Evolutionary conservation across 2,888 invertebrate species (phyloP).

Genomic region (Lasiommata megera): DNA sequence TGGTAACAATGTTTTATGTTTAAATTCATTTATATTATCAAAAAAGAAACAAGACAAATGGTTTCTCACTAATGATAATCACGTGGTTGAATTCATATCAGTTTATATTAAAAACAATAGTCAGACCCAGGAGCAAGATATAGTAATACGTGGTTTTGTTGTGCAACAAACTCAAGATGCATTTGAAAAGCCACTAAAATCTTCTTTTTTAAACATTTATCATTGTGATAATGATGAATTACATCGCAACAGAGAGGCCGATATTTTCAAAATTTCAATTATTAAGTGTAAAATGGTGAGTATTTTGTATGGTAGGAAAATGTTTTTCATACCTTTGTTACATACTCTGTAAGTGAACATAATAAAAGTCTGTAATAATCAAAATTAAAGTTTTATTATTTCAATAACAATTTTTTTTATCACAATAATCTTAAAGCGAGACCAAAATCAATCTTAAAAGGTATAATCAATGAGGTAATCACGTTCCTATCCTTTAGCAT

Average conservation of each 20-base stretch:
- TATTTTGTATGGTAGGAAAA: constrained; percentile 1
- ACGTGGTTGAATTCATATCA: constrained; percentile 17
- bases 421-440: constrained; percentile 1
- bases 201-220: constrained; percentile 26
- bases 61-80: constrained; percentile 22
- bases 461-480: constrained; percentile 1
- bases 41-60: constrained; percentile 25
- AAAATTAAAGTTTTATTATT: constrained; percentile 1
- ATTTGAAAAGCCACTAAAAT: constrained; percentile 26
- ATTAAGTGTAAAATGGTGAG: constrained; percentile 1
- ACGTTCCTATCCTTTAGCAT: background rate
- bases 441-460: constrained; percentile 3
- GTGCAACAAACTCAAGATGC: constrained; percentile 15
- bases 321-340: constrained; percentile 3
- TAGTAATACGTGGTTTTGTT: constrained; percentile 22
- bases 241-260: background rate
- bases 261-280: constrained; percentile 3
- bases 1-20: constrained; percentile 1
- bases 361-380: constrained; percentile 2
- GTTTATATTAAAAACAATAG: constrained; percentile 9
- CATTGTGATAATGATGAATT: constrained; percentile 14
- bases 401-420: constrained; percentile 1
- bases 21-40: constrained; percentile 3
- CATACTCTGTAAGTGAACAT: constrained; percentile 2
- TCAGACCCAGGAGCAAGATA: constrained; percentile 16